A percentile compares a stretch with the other conserved stretches of the same genome.
Conservation (phyloP, 2,888 invertebrate genomes). For the Leptura quadrifasciata region DNA sequence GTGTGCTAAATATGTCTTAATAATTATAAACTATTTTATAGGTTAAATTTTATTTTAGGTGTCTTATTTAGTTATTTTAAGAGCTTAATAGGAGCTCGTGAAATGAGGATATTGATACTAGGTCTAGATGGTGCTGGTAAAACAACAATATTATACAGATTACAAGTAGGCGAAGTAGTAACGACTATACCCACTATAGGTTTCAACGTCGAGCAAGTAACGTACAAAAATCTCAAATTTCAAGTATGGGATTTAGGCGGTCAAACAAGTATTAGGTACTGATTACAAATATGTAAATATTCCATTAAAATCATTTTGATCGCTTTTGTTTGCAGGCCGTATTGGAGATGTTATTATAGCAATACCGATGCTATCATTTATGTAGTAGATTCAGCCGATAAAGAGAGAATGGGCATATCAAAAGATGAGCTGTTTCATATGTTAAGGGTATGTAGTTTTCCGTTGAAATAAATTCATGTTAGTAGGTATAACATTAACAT, state of each 20-base stretch:
- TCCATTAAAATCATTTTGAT: not conserved
- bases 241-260: slow-evolving; percentile 99
- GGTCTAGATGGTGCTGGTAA: slow-evolving; percentile 99
- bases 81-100: slow-evolving; percentile 94
- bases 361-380: slow-evolving; percentile 99
- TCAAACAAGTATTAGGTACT: slow-evolving; percentile 98
- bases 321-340: slow-evolving; percentile 83
- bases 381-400: slow-evolving; percentile 99
- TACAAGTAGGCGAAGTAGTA: slow-evolving; percentile 99
- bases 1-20: not conserved
- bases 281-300: slow-evolving; percentile 54
- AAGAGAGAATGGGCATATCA: slow-evolving; percentile 98
- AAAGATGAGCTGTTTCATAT: slow-evolving; percentile 98
- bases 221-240: slow-evolving; percentile 99
- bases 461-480: not conserved
- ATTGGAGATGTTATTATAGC: slow-evolving; percentile 99
- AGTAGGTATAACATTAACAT: no score
- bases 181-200: slow-evolving; percentile 99
- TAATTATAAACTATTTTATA: slow-evolving; percentile 10
- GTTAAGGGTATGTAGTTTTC: slow-evolving; percentile 86
- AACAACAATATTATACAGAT: slow-evolving; percentile 97
- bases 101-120: slow-evolving; percentile 98
- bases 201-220: slow-evolving; percentile 99
- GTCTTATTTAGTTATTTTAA: slow-evolving; percentile 97
- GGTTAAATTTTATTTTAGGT: slow-evolving; percentile 78